phyloP scores from a whole-genome alignment of 2,797 vertebrate genomes.

The Danio kyathit region DNA sequence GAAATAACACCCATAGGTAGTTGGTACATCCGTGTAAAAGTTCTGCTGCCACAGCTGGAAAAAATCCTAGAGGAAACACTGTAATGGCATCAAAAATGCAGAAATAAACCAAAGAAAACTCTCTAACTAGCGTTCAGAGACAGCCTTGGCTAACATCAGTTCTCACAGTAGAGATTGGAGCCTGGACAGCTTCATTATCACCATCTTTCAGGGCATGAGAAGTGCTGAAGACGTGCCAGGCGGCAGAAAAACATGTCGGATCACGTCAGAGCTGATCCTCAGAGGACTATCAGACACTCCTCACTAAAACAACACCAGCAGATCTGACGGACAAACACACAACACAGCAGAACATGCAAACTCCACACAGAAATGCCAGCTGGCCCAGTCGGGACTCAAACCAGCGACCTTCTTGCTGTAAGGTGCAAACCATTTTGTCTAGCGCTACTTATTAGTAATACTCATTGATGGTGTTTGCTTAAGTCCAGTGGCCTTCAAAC shows the following conservation, averaged over 20 bases:
- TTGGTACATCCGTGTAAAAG: too few species aligned
- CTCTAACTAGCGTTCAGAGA: constrained; percentile 6
- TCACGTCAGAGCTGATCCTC: constrained; percentile 24
- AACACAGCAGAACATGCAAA: constrained; percentile 39
- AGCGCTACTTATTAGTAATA: too few species aligned
- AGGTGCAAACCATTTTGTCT: too few species aligned
- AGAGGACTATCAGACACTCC: constrained; percentile 41
- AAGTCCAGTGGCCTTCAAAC: constrained; percentile 5
- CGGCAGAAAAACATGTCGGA: constrained; percentile 45
- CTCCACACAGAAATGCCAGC: too few species aligned
- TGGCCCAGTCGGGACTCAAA: too few species aligned
- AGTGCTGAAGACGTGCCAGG: constrained; percentile 35
- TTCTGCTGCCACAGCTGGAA: too few species aligned
- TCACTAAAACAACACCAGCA: constrained; percentile 59
- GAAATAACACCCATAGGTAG: too few species aligned
- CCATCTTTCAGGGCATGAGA: constrained; percentile 36
- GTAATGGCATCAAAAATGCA: not conserved
- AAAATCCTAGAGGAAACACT: too few species aligned
- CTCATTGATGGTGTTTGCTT: too few species aligned
- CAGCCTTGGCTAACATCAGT: constrained; percentile 25
- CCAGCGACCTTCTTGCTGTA: too few species aligned
- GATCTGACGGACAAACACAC: constrained; percentile 77
- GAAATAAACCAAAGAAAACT: constrained; percentile 10
- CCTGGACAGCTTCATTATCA: constrained; percentile 51
- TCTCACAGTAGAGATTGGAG: constrained; percentile 32